phyloP scores from a whole-genome alignment of 1,140 invertebrate genomes.

The Drosophila nikananu region DNA sequence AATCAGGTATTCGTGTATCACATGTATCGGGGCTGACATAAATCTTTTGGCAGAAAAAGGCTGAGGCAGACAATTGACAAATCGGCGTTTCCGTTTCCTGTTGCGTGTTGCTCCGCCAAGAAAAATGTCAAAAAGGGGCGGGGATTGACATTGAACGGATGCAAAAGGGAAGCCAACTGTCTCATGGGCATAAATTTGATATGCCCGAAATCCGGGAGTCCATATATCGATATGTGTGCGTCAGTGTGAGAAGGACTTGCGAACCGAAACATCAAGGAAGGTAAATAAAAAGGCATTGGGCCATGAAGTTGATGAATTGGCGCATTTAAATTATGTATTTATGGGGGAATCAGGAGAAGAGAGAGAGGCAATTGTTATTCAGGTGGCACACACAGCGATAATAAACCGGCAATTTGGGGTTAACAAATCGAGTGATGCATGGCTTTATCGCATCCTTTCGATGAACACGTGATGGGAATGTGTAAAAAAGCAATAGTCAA shows the following conservation, averaged over 20 bases:
- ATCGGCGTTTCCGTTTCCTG: conserved; percentile 58
- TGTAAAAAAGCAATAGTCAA: conserved; percentile 4
- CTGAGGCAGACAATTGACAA: conserved; percentile 52
- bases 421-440: conserved; percentile 53
- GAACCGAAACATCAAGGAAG: conserved; percentile 36
- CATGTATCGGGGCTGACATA: conserved; percentile 40
- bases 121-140: conserved; percentile 19
- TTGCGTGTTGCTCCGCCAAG: conserved; percentile 18
- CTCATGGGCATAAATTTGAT: conserved; percentile 47
- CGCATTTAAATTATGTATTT: conserved; percentile 61
- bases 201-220: conserved; percentile 2
- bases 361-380: conserved; percentile 40
- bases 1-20: conserved; percentile 40
- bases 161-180: background rate
- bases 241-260: conserved; percentile 17
- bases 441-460: conserved; percentile 42
- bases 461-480: conserved; percentile 34
- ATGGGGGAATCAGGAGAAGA: conserved; percentile 13
- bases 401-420: conserved; percentile 59
- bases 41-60: conserved; percentile 37
- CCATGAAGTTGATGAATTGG: conserved; percentile 59
- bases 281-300: conserved; percentile 59
- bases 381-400: conserved; percentile 37
- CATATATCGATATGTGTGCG: conserved; percentile 8
- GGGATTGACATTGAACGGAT: conserved; percentile 36